Conservation (phyloP, 2,888 invertebrate genomes). For the Resseliella maxima region DNA sequence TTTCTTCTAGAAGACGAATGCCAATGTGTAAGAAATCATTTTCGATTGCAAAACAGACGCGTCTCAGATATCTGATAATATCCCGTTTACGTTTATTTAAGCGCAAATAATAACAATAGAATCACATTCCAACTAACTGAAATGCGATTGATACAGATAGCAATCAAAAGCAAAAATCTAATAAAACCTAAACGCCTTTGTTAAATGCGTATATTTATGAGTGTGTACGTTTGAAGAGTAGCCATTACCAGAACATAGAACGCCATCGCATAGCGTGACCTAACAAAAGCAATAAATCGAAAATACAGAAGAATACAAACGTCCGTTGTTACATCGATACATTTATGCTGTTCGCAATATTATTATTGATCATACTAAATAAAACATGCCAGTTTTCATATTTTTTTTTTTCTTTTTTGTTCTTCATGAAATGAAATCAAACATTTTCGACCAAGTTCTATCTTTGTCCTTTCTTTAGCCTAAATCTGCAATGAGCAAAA, state of each 20-base stretch:
- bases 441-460: neutral
- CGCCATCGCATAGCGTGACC: neutral
- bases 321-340: neutral
- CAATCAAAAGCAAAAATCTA: slow-evolving; percentile 49
- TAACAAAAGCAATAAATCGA: neutral
- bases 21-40: neutral
- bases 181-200: slow-evolving; percentile 14
- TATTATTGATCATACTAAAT: neutral
- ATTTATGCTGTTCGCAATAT: neutral
- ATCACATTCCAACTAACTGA: neutral
- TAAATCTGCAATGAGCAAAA: neutral
- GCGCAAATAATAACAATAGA: neutral
- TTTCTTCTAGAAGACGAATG: neutral
- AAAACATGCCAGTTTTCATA: neutral
- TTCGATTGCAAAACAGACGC: neutral
- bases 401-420: neutral
- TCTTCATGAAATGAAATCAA: neutral
- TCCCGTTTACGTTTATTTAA: slow-evolving; percentile 13
- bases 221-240: neutral
- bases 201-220: neutral
- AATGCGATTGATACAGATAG: slow-evolving; percentile 4
- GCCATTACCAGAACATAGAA: neutral
- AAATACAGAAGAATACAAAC: neutral
- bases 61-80: neutral
- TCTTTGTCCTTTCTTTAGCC: neutral